Conservation (phyloP, 2,797 vertebrate genomes). For the Brotogeris chrysoptera region DNA sequence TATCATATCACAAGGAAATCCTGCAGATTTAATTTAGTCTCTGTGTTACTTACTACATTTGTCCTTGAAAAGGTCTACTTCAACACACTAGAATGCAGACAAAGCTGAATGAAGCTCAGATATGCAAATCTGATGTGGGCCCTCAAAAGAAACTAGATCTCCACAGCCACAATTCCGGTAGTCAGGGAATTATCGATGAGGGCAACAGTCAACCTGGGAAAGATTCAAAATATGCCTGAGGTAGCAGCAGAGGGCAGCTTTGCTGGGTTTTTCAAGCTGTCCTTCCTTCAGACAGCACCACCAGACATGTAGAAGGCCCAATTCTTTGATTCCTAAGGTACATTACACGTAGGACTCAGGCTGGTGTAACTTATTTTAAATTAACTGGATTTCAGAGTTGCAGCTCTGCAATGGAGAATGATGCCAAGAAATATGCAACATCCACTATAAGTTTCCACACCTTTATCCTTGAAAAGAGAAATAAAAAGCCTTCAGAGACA, state of each 20-base stretch:
- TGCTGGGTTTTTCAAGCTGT: not conserved
- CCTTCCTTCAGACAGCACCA: not conserved
- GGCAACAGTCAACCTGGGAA: not conserved
- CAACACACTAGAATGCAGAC: not conserved
- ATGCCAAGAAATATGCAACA: not conserved
- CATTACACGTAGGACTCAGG: accelerated
- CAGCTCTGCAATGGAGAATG: not conserved
- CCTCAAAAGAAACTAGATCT: not conserved
- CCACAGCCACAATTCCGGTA: not conserved
- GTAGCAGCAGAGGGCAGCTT: not conserved
- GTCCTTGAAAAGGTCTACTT: not conserved
- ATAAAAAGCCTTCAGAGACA: not conserved
- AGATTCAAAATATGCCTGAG: not conserved
- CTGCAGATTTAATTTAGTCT: not conserved
- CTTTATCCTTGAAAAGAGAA: not conserved
- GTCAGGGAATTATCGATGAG: not conserved
- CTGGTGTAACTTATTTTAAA: not conserved
- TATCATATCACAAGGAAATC: not conserved
- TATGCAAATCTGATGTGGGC: not conserved
- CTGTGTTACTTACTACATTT: not conserved
- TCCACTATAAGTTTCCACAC: not conserved
- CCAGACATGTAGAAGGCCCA: accelerated
- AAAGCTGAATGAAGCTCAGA: not conserved
- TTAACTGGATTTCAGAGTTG: not conserved
- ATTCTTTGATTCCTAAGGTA: accelerated